Percentiles rank a stretch among this genome's conserved stretches.
Conservation (phyloP, 2,797 vertebrate species). For the Acrossocheilus wenchowensis region DNA sequence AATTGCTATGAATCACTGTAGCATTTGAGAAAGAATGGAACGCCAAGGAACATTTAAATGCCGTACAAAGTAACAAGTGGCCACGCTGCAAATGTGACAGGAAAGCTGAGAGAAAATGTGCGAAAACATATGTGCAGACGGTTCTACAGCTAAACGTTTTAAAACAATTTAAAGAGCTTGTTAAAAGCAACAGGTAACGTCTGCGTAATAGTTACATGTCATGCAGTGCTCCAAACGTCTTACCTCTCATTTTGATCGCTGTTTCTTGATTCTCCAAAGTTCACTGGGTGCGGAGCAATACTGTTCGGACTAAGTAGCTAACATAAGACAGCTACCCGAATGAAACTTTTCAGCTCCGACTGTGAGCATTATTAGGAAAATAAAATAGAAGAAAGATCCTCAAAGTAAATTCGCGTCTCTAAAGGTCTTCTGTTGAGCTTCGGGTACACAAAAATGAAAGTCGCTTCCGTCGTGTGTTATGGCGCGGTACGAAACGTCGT, state of each 20-base stretch:
- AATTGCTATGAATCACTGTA: background rate
- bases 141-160: background rate
- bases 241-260: conserved; percentile 79
- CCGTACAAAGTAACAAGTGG: conserved; percentile 19
- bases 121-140: background rate
- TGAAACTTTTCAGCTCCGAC: conserved; percentile 60
- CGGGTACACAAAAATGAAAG: background rate
- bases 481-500: conserved; percentile 18
- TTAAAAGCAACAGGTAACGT: background rate
- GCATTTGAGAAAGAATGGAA: conserved; percentile 50
- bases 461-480: conserved; percentile 46
- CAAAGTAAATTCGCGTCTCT: background rate
- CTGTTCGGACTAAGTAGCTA: conserved; percentile 49
- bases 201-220: background rate
- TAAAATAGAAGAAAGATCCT: background rate
- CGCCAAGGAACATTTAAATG: background rate
- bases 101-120: background rate
- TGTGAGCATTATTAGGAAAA: conserved; percentile 50
- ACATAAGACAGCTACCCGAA: conserved; percentile 61
- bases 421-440: background rate
- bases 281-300: conserved; percentile 66
- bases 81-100: conserved; percentile 1
- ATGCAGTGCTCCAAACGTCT: conserved; percentile 45
- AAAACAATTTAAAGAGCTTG: background rate
- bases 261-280: conserved; percentile 54